Evolutionary conservation across 2,113 vertebrate species (phyloP).

Genomic region (Toxostoma redivivum): DNA sequence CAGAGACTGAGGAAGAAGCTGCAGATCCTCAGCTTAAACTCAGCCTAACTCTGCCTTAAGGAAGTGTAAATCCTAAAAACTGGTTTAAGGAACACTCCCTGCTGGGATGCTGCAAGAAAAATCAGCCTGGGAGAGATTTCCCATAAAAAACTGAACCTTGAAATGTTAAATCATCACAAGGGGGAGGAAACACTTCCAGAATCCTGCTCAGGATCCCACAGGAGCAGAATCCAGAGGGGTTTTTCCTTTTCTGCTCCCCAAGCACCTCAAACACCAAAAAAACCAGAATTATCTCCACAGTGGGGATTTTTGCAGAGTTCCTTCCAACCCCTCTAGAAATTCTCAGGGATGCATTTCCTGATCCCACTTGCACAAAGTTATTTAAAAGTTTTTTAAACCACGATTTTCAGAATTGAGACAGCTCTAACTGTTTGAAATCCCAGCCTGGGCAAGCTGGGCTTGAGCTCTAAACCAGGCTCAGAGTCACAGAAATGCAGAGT

Average conservation of each 20-base stretch:
- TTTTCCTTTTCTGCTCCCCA: background rate
- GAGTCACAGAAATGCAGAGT: background rate
- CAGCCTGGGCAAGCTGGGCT: background rate
- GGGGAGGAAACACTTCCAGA: background rate
- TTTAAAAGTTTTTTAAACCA: background rate
- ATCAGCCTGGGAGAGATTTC: background rate
- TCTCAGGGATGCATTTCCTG: background rate
- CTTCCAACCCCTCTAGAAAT: background rate
- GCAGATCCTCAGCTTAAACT: background rate
- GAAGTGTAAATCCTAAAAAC: background rate
- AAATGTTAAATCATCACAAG: background rate
- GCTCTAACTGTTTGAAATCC: background rate
- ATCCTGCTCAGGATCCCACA: background rate
- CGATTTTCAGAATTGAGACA: background rate
- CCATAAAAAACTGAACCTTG: background rate
- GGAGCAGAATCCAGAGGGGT: background rate
- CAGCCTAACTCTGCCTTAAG: rapidly evolving
- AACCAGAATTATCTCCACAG: rapidly evolving
- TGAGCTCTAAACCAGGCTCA: background rate
- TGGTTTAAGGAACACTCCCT: background rate
- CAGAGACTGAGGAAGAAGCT: background rate
- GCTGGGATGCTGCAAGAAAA: background rate
- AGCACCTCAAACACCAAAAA: background rate
- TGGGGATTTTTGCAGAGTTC: rapidly evolving
- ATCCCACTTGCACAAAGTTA: rapidly evolving